Evolutionary conservation across 2,888 invertebrate species (phyloP), one percentile per base, ranked within the genome.

Genomic region (Ectemnius continuus): DNA sequence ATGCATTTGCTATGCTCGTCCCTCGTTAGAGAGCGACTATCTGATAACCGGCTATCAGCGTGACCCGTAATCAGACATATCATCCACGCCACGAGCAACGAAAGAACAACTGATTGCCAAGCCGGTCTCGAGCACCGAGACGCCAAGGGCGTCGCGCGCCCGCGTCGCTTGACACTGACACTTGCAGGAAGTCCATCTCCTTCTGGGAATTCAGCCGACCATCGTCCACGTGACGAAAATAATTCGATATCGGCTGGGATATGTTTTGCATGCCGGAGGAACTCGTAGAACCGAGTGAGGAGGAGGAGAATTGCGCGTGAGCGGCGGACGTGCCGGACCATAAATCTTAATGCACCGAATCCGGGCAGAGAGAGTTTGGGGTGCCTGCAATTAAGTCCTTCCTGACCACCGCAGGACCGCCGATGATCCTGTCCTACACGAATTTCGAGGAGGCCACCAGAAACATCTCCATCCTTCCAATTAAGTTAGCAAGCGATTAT

Each of bases 261-360:
- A 23, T 23, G 23, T 23, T 23, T 23, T 23, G 23, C 23, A 23
- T 23, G 23, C 23, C 3, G 23, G 2, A 23, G 23, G 23, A 23
- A 23, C 23, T 23, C 3, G 23, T 23, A 23, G 23, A 23, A 23
- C 23, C 23, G 23, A 23, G 23, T 23, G 23, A 3, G 3, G 23
- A 70, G 23, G 71, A 73, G 23, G 73, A 28, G 71, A 73, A 70
- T 76, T 75, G 61, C 70, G 66, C 60, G 5, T 11, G 36, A 36
- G 36, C 11, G 36, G 71, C 76, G 76, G 75, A 79, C 65, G 68
- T 67, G 67, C 57, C 14, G 79, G 73, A 36, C 65, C 74, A 74
- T 79, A 81, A 81, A 81, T 81, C 75, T 79, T 68, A 77, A 76
- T 77, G 75, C 74, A 67, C 70, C 74, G 68, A 74, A 78, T 74